phyloP scores from a whole-genome alignment of 2,113 vertebrate genomes.

The Phaethon lepturus region DNA sequence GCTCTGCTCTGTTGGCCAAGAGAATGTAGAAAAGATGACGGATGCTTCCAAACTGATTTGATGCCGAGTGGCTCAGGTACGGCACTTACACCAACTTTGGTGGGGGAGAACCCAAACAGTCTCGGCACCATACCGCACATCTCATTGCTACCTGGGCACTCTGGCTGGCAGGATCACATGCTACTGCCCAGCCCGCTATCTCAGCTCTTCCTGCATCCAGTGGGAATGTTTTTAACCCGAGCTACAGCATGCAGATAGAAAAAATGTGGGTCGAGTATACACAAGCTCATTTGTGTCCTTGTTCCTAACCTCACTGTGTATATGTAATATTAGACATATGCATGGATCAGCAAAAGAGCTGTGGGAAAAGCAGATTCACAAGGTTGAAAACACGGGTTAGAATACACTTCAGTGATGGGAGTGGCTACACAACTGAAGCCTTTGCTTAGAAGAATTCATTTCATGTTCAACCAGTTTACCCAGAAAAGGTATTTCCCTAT shows the following conservation, averaged over 20 bases:
- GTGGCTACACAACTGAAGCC: constrained; percentile 19
- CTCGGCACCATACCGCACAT: rapidly evolving
- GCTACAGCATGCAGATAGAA: background rate
- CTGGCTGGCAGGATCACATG: background rate
- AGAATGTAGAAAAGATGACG: background rate
- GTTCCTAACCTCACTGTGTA: background rate
- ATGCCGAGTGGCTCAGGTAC: background rate
- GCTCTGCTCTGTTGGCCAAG: background rate
- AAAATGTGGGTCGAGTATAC: background rate
- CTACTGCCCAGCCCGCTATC: background rate
- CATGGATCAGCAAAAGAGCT: constrained; percentile 52
- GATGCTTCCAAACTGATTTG: background rate
- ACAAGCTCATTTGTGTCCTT: constrained; percentile 6
- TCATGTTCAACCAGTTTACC: constrained; percentile 67
- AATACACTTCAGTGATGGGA: background rate
- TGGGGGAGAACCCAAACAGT: background rate
- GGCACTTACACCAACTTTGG: background rate
- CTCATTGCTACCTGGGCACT: background rate
- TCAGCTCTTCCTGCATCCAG: background rate
- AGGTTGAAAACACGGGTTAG: constrained; percentile 5
- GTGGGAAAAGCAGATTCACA: constrained; percentile 58
- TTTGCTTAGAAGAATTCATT: constrained; percentile 41
- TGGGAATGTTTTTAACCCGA: background rate
- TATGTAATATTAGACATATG: constrained; percentile 12
- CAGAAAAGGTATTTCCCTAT: constrained; percentile 40